These are phyloP conservation scores for Apotomis capreana DNA, from an alignment of 2,888 invertebrate genomes.

Conservation along the genomic window DNA sequence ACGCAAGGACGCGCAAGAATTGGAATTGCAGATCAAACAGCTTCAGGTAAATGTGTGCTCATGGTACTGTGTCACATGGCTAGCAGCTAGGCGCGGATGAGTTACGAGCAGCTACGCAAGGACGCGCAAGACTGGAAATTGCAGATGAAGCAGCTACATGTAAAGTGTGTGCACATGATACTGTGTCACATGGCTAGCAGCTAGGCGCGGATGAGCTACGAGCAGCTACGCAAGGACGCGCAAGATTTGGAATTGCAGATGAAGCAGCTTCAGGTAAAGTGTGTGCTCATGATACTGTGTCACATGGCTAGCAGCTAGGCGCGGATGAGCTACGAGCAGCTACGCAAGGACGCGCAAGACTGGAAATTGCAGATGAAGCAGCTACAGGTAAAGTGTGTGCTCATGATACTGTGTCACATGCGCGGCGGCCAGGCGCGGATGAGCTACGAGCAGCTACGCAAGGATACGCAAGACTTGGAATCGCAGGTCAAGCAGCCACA, in stretches of 20 bases:
- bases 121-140: constrained; percentile 93
- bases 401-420: no score
- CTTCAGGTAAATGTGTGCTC: constrained; percentile 81
- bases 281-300: constrained; percentile 86
- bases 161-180: constrained; percentile 48
- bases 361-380: constrained; percentile 88
- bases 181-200: constrained; percentile 42
- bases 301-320: constrained; percentile 85
- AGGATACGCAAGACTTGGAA: no score
- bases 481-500: constrained; percentile 87
- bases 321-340: constrained; percentile 88
- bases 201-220: constrained; percentile 88
- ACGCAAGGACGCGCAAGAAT: constrained; percentile 91
- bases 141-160: constrained; percentile 93
- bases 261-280: constrained; percentile 88
- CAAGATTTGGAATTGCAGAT: constrained; percentile 89
- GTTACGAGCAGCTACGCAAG: constrained; percentile 90
- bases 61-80: constrained; percentile 87
- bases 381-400: no score
- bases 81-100: constrained; percentile 87
- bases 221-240: constrained; percentile 92
- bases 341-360: constrained; percentile 92
- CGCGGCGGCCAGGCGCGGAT: no score
- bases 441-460: no score
- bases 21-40: constrained; percentile 89